Evolutionary conservation across 2,888 invertebrate species (phyloP).

Genomic region (Drepana falcataria): DNA sequence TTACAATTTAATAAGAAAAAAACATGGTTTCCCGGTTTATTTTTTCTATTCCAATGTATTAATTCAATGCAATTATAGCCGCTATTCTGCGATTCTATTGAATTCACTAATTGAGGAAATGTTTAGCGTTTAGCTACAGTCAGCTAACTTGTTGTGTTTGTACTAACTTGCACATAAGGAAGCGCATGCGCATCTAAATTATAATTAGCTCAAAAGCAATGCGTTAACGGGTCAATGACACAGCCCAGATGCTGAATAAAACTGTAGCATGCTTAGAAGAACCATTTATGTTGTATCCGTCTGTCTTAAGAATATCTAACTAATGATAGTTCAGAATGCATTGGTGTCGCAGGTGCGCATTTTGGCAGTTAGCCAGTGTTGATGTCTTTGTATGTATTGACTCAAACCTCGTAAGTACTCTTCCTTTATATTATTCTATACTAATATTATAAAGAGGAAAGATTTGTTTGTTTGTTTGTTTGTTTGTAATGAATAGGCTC

Average conservation of each 20-base stretch:
- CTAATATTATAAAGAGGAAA: too few relatives aligned
- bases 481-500: too few relatives aligned
- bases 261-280: conserved; percentile 22
- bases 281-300: conserved; percentile 32
- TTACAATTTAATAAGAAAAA: not conserved
- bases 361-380: conserved; percentile 49
- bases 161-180: conserved; percentile 41
- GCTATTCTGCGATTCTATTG: conserved; percentile 7
- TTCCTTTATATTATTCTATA: not conserved
- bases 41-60: not conserved
- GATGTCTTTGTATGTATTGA: conserved; percentile 5
- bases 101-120: conserved; percentile 22
- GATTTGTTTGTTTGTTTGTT: too few relatives aligned
- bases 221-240: conserved; percentile 74
- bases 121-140: conserved; percentile 9
- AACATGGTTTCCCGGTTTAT: not conserved
- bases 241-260: conserved; percentile 42
- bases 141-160: conserved; percentile 14
- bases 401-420: not conserved
- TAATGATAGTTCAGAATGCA: conserved; percentile 21
- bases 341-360: conserved; percentile 34
- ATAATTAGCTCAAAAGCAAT: conserved; percentile 66
- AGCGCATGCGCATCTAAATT: conserved; percentile 41
- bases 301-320: conserved; percentile 7
- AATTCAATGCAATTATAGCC: not conserved